A percentile compares a stretch with the other conserved stretches of the same genome.
Evolutionary conservation across 2,113 vertebrate species (phyloP).

Genomic region (Sander vitreus): DNA sequence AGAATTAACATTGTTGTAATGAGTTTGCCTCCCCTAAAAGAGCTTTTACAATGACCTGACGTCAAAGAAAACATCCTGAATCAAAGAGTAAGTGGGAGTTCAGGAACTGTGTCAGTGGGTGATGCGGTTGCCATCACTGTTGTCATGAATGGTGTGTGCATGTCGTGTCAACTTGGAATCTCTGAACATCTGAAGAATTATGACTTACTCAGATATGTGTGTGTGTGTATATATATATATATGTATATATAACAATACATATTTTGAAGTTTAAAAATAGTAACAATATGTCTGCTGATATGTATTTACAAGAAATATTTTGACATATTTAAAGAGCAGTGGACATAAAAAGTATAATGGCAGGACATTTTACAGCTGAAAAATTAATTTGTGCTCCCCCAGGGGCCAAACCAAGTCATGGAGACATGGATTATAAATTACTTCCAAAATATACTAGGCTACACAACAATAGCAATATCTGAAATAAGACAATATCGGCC

Average conservation of each 20-base stretch:
- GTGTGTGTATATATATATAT: no score
- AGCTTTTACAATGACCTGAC: conserved; percentile 66
- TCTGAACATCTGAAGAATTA: neutral
- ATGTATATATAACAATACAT: no score
- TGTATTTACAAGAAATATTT: neutral
- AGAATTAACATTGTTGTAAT: conserved; percentile 76
- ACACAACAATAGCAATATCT: no score
- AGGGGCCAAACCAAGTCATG: no score
- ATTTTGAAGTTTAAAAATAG: neutral
- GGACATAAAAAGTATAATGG: no score
- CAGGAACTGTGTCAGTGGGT: conserved; percentile 28
- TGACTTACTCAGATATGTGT: neutral
- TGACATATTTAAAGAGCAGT: neutral
- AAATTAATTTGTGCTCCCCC: no score
- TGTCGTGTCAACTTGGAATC: neutral
- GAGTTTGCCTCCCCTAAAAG: conserved; percentile 54
- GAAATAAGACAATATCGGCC: no score
- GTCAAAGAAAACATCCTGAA: conserved; percentile 70
- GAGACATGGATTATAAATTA: no score
- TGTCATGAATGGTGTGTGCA: conserved; percentile 10
- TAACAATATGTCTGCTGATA: neutral
- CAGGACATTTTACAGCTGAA: no score
- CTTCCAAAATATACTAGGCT: no score
- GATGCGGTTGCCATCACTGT: conserved; percentile 51
- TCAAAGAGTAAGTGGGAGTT: conserved; percentile 51